Base-by-base conservation (phyloP, 2,888 invertebrate species). In the Thymelicus acteon region DNA sequence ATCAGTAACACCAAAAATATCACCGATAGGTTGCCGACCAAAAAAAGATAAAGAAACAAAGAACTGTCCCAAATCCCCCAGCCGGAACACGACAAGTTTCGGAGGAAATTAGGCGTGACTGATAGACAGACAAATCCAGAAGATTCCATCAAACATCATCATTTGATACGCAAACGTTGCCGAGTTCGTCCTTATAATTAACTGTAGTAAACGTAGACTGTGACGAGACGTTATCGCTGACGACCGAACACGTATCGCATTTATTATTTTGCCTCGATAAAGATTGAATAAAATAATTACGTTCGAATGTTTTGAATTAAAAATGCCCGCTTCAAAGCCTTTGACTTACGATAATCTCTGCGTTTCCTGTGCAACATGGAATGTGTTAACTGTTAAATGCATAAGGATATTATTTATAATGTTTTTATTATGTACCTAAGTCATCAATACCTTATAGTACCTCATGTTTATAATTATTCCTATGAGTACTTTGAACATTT, bases 181-280 rank as follows among this genome's bases (percentile, higher is more conserved):
- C 8, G 19, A 15, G 19, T 52, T 15, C 8, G 49, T 19, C 49
- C 57, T n/a, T 65, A 47, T 47, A 6, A 24, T 47, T 47, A 48
- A 61, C 31, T 44, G 24, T 47, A 24, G 13, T 24, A 47, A 47
- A 61, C 44, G 62, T 48, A 24, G 62, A 48, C 31, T 62, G 62
- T 62, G 62, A 48, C 62, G 24, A 48, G 47, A 13, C 62, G 31
- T 48, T 48, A 62, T 62, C 62, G 62, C 39, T 31, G 48, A 62
- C 62, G 24, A 61, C 44, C 61, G 48, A 57, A 57, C 57, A 31
- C 57, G 4, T 44, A 10, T 31, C 31, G 12, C 31, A 31, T 57
- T 57, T 57, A 57, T 57, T 31, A 24, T 57, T 54, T 52, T 52
- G 15, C 49, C 19, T 15, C 49, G 49, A 52, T 52, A 19, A 19